phyloP scores from a whole-genome alignment of 2,888 invertebrate genomes.

The Aphidoletes aphidimyza region DNA sequence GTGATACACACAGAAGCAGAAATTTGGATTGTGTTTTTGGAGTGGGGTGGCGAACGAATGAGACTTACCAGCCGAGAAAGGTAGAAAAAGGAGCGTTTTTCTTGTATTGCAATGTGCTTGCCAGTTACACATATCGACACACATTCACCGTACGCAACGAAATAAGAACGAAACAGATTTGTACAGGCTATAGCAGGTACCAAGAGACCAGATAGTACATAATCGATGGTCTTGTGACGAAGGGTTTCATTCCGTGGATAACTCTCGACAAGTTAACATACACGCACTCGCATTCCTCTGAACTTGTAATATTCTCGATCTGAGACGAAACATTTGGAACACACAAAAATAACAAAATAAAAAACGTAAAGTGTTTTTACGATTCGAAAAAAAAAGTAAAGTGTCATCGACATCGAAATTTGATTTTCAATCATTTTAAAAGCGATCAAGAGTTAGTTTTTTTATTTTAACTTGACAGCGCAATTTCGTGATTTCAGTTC shows the following conservation, averaged over 20 bases:
- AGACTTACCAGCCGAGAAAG: too few relatives aligned
- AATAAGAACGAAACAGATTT: constrained; percentile 10
- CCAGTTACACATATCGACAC: constrained; percentile 44
- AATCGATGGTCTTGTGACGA: constrained; percentile 66
- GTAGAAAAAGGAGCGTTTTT: constrained; percentile 17
- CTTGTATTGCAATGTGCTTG: constrained; percentile 39
- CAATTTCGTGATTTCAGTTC: neutral
- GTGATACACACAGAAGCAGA: neutral
- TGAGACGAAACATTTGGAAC: too few relatives aligned
- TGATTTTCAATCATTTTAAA: neutral
- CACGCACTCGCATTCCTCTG: neutral
- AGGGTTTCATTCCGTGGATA: constrained; percentile 70
- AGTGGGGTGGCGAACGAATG: neutral
- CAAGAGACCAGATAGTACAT: constrained; percentile 58
- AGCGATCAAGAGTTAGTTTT: neutral
- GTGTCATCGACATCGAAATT: neutral
- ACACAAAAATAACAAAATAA: neutral
- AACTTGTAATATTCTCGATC: neutral
- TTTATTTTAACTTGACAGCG: neutral
- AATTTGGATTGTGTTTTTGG: too few relatives aligned
- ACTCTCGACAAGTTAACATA: constrained; percentile 66
- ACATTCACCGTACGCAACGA: constrained; percentile 47
- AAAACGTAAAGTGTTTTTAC: neutral
- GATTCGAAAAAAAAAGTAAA: neutral
- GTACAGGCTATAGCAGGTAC: constrained; percentile 16